Evolutionary conservation across 2,113 vertebrate genomes (phyloP).

Genomic region (Balaenoptera acutorostrata): DNA sequence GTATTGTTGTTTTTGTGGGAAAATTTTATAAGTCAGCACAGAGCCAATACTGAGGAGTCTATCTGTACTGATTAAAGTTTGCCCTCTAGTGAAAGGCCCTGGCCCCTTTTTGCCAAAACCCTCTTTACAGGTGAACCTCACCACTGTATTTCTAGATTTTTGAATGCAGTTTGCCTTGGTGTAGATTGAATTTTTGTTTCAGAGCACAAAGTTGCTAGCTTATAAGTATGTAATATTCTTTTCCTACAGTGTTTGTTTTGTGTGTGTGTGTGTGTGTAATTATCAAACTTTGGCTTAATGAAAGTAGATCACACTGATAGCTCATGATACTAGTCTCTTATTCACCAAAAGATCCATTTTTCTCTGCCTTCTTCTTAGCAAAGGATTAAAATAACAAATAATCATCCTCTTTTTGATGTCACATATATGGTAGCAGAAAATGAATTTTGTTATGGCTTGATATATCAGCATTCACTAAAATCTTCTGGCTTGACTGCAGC

Average conservation of each 20-base stretch:
- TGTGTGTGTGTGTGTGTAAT: neutral
- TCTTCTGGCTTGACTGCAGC: neutral
- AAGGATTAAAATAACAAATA: neutral
- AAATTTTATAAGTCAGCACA: neutral
- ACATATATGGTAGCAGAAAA: slow-evolving; percentile 12
- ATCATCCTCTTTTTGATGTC: neutral
- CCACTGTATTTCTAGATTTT: neutral
- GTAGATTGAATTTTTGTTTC: neutral
- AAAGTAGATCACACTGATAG: neutral
- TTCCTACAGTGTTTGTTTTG: neutral
- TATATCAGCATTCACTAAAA: neutral
- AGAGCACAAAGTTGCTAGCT: neutral
- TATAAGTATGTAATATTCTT: neutral
- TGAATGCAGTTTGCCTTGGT: neutral
- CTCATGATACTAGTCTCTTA: neutral
- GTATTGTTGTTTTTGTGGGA: neutral
- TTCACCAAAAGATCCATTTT: neutral
- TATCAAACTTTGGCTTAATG: neutral
- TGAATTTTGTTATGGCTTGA: neutral
- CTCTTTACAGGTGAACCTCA: neutral
- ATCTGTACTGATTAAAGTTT: slow-evolving; percentile 4
- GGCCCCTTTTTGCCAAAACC: neutral
- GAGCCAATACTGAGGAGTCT: neutral
- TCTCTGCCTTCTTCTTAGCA: neutral
- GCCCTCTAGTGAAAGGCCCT: neutral